Conservation (phyloP, 2,113 vertebrate genomes). For the Pavo muticus region DNA sequence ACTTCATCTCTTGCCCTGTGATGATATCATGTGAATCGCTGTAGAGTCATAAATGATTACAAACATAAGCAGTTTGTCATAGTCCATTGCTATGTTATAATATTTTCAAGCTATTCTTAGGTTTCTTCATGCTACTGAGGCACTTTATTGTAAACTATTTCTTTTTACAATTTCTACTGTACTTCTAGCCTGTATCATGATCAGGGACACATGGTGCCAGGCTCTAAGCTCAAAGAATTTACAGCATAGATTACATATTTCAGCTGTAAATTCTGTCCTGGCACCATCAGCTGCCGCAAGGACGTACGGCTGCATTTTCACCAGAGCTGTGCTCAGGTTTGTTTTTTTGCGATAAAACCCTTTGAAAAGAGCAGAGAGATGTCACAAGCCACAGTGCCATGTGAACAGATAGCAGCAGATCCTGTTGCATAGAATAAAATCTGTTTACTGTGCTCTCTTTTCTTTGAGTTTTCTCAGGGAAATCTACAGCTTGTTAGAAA, state of each 20-base stretch:
- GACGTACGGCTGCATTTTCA: background rate
- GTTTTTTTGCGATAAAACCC: background rate
- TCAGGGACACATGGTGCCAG: background rate
- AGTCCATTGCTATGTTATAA: background rate
- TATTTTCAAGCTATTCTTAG: background rate
- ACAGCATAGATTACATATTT: background rate
- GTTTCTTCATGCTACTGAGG: background rate
- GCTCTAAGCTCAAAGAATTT: background rate
- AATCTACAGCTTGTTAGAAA: background rate
- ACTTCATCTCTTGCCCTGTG: fast-evolving
- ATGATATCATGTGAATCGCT: background rate
- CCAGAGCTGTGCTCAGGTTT: fast-evolving
- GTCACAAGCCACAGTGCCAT: background rate
- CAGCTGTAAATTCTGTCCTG: background rate
- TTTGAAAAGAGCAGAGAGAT: background rate
- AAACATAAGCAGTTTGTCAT: background rate
- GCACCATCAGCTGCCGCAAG: background rate
- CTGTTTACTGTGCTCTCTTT: background rate
- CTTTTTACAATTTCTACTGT: background rate
- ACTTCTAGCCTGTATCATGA: background rate
- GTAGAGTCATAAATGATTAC: background rate
- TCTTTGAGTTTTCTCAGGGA: background rate
- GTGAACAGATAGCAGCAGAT: background rate
- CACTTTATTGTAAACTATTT: background rate
- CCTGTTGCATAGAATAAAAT: background rate